Evolutionary conservation across 2,888 invertebrate genomes (phyloP), one percentile per base, ranked within the genome.

Genomic region (Fabriciana adippe): DNA sequence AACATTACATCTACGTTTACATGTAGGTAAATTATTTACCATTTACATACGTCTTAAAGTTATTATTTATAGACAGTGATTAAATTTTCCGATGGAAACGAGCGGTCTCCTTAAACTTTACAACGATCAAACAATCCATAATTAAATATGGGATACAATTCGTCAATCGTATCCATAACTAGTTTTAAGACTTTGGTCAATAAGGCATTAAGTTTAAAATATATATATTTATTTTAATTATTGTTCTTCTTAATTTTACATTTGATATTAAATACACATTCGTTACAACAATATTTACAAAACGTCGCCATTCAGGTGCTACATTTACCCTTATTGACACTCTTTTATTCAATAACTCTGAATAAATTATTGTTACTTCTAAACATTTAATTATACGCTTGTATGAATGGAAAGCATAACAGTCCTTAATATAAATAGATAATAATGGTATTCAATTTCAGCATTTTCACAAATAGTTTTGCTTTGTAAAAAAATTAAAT

Each of bases 101-200:
- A 80, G 73, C 66, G 69, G 85, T 87, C 86, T 80, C 74, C 86
- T 84, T 89, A 91, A 90, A 90, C 86, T 89, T 91, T 89, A 89
- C 88, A 92, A 91, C 85, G 87, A 87, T 90, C 77, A 90, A 92
- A 90, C 90, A 90, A 87, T 89, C 84, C 81, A 82, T 89, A 86
- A 82, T 87, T 84, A 85, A 69, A 83, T 81, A 84, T 83, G 79
- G 87, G 88, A 87, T 83, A 87, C 86, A 85, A 88, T 81, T 81
- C 81, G 78, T 81, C 54, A 84, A 86, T 86, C 81, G 84, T 79
- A 88, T 86, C 90, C 88, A 81, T 87, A 90, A 90, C 90, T 92
- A 92, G 92, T 91, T 91, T 91, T 90, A 89, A 91, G 92, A 92
- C 92, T 92, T 92, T 92, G 92, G 92, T 92, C 92, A 92, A 91